Conservation (phyloP, 23 tunicate species). For the Halocynthia roretzi region DNA sequence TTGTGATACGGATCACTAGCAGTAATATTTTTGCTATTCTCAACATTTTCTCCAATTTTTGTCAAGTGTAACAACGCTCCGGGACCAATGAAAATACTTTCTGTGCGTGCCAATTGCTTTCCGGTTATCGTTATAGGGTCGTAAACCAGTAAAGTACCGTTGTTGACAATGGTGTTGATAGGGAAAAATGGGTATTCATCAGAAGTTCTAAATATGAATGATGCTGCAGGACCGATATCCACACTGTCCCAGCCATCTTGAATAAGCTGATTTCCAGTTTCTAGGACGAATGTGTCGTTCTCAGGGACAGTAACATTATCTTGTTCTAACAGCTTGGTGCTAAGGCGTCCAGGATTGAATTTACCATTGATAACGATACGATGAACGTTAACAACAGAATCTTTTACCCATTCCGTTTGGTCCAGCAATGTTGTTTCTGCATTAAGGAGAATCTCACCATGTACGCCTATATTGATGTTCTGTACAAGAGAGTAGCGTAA, state of each 20-base stretch:
- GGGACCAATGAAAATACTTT: too few relatives aligned
- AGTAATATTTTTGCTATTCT: too few relatives aligned
- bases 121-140: conserved; percentile 14
- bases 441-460: neutral
- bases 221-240: neutral
- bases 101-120: neutral
- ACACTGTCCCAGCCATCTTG: conserved; percentile 11
- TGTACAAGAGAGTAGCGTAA: neutral
- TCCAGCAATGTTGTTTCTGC: neutral
- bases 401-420: neutral
- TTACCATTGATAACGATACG: conserved; percentile 1
- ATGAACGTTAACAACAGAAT: conserved; percentile 1
- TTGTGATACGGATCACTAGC: neutral
- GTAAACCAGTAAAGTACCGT: conserved; percentile 6
- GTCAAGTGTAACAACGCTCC: too few relatives aligned
- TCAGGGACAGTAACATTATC: neutral
- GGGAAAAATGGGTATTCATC: neutral
- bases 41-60: too few relatives aligned
- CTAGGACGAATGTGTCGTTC: neutral
- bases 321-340: conserved; percentile 3
- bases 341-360: neutral
- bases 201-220: too few relatives aligned
- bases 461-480: neutral
- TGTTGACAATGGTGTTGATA: neutral
- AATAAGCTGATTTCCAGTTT: neutral